Base-by-base conservation (phyloP, 2,797 vertebrate species). In the Paedocypris micromegethes region DNA sequence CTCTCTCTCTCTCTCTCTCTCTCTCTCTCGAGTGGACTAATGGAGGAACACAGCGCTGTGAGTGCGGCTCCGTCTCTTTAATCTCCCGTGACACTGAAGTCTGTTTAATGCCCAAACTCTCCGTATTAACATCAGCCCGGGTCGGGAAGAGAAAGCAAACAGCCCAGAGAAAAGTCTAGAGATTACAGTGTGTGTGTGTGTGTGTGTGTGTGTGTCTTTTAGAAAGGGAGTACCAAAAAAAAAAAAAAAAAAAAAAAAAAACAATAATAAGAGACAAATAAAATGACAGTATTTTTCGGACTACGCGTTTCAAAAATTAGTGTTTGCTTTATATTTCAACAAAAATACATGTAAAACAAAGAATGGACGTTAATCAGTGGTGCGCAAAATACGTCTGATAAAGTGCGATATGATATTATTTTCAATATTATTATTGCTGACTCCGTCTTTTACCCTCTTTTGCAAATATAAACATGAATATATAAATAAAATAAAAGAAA, bases 21-120 rank as follows among this genome's bases (percentile, higher is more conserved):
- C 7, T n/a, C 5, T 40, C 50, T 9, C 43, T 54, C 72, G 66
- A 55, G 45, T 40, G 63, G 66, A 61, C 51, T 66, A 70, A 72
- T 65, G 64, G 63, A 64, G 57, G 51, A 65, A 65, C 42, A 62
- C 7, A 64, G 51, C 53, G 52, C 41, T 40, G 42, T 50, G 68
- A 66, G 57, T 41, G 41, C 39, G 52, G 37, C 59, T 70, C 55
- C 53, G n/a, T 57, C 8, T 5, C 61, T 79, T 77, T 75, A 72
- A 75, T 76, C 72, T 72, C 66, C 49, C 44, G 72, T 62, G 55
- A 61, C 72, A 65, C 58, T n/a, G 58, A 64, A 75, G 63, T 67
- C 72, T 70, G 64, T 63, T 72, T 70, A 67, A 77, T 68, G 72
- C 61, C 70, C 46, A 51, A 58, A 56, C 63, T 51, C 58, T 60